Evolutionary conservation across 2,797 vertebrate genomes (phyloP), one percentile per base, ranked within the genome.

Genomic region (Acipenser ruthenus): DNA sequence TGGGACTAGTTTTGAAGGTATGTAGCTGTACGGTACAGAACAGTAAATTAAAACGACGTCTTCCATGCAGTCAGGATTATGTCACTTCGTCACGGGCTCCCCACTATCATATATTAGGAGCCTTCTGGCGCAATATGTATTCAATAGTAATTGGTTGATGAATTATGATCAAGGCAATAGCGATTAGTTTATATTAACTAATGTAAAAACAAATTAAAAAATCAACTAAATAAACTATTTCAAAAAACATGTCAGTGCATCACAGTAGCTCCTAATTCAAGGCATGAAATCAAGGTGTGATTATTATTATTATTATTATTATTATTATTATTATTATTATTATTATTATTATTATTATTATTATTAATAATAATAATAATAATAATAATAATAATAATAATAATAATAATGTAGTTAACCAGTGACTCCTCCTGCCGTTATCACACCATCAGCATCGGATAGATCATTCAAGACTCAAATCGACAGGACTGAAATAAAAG

Each of bases 1-100:
- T 99, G 96, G 96, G 95, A 99, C 52, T 98, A 78, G 83, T 37
- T 0, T 53, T n/a, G 2, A 10, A 52, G 52, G 6, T 9, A 9
- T 55, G 52, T 37, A 37, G 23, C 23, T 37, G 23, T 37, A 37
- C 23, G 4, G 23, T 37, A 7, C n/a, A 10, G 9, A n/a, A 55
- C 6, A 55, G 3, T 10, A 10, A n/a, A 55, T n/a, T 55, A 55
- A 55, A 55, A 55, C 2, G n/a, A 10, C n/a, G 52, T 55, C 52
- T 55, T 55, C 52, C 52, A 55, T 55, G 4, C 52, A 55, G n/a
- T 55, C 52, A 55, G 52, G 52, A 55, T 10, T 55, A 55, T 10
- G 9, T 55, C 52, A 55, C n/a, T 7, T 55, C 55, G 9, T n/a
- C n/a, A 55, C n/a, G 6, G 52, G 52, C 9, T 55, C 6, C 9